These are phyloP conservation scores for Eulemur macaco DNA, from an alignment of 2,113 vertebrate species.

Conservation along the genomic window DNA sequence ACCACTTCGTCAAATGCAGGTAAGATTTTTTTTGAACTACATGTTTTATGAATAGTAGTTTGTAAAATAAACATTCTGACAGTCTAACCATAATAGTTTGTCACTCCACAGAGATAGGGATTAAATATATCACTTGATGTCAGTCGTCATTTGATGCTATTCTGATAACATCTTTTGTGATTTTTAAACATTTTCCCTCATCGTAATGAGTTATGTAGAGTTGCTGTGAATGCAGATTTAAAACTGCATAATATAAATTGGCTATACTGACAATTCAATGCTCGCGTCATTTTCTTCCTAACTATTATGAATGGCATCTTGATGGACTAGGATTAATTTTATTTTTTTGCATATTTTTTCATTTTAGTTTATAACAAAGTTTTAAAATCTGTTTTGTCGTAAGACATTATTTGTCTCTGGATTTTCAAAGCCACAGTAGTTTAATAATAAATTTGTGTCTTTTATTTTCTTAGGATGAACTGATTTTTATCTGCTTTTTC, in stretches of 20 bases:
- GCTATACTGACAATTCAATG: not conserved
- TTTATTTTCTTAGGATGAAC: not conserved
- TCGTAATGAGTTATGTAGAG: not conserved
- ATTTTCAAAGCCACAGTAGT: not conserved
- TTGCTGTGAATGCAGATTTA: not conserved
- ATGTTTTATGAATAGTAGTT: not conserved
- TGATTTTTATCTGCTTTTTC: not conserved
- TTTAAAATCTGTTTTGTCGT: slow-evolving; percentile 11
- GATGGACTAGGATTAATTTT: not conserved
- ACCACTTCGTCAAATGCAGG: slow-evolving; percentile 98
- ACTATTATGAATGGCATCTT: not conserved
- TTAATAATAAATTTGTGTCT: not conserved
- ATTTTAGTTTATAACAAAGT: not conserved
- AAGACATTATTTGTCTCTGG: not conserved
- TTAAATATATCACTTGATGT: not conserved
- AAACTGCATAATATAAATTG: not conserved
- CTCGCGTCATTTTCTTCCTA: not conserved
- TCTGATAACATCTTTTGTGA: not conserved
- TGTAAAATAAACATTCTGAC: not conserved
- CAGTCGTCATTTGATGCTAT: not conserved
- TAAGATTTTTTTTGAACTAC: slow-evolving; percentile 70
- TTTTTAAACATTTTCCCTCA: not conserved
- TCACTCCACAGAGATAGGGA: not conserved
- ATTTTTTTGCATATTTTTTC: not conserved
- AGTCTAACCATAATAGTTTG: not conserved